phyloP scores from a whole-genome alignment of 2,888 invertebrate genomes.

The Mesorhabditis belari region DNA sequence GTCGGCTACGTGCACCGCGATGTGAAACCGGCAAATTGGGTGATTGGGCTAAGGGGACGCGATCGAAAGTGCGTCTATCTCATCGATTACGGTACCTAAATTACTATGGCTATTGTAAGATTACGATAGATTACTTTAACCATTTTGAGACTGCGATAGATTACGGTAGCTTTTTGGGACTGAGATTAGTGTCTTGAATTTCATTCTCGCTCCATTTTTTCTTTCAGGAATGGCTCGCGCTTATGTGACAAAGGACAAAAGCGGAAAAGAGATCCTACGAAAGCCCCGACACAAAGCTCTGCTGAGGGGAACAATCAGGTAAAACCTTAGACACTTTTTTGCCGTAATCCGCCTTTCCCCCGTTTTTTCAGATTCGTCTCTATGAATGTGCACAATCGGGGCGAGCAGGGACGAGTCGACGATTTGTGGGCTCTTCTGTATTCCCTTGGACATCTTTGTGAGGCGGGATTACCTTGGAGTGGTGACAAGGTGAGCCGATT shows the following conservation, averaged over 20 bases:
- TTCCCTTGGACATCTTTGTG: slow-evolving; percentile 19
- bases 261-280: background rate
- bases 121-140: too few relatives aligned
- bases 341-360: slow-evolving; percentile 36
- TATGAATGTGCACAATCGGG: slow-evolving; percentile 26
- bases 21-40: background rate
- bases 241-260: too few relatives aligned
- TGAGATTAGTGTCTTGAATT: too few relatives aligned
- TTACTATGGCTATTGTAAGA: background rate
- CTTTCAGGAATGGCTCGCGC: background rate
- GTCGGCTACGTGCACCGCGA: background rate
- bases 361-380: slow-evolving; percentile 32
- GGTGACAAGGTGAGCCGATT: background rate
- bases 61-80: background rate
- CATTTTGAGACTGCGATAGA: too few relatives aligned
- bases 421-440: slow-evolving; percentile 25
- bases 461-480: slow-evolving; percentile 27
- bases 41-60: background rate
- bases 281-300: background rate
- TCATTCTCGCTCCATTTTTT: too few relatives aligned
- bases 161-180: too few relatives aligned
- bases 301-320: background rate
- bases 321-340: too few relatives aligned
- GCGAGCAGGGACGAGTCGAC: slow-evolving; percentile 14
- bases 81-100: background rate